These are phyloP conservation scores for Chrysomela aeneicollis DNA, from an alignment of 2,888 invertebrate genomes.

Conservation along the genomic window DNA sequence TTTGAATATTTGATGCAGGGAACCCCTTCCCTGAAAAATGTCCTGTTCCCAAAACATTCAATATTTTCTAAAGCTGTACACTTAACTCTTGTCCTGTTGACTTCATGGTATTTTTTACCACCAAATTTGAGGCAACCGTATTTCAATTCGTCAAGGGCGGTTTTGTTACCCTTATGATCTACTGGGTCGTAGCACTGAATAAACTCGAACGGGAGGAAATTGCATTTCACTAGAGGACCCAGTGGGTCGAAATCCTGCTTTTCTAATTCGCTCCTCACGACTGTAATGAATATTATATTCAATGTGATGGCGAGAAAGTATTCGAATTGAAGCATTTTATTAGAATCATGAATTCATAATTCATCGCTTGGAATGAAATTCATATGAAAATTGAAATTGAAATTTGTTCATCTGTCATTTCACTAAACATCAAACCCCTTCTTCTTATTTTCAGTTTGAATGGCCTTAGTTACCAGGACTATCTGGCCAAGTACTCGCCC, in stretches of 20 bases:
- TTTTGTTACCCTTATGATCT: constrained; percentile 91
- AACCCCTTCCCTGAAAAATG: constrained; percentile 84
- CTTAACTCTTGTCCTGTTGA: constrained; percentile 84
- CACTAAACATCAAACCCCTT: too few species aligned
- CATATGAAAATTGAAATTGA: too few species aligned
- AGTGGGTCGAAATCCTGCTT: constrained; percentile 69
- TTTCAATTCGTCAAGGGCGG: constrained; percentile 79
- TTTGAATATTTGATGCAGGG: constrained; percentile 94
- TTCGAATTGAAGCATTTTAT: neutral
- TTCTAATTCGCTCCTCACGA: constrained; percentile 17
- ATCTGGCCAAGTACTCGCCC: too few species aligned
- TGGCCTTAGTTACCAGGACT: too few species aligned
- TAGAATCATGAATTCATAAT: too few species aligned
- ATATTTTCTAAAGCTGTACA: constrained; percentile 87
- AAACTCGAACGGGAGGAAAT: constrained; percentile 83
- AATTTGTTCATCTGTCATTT: too few species aligned
- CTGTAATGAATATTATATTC: neutral
- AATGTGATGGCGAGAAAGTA: neutral
- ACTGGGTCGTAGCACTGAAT: constrained; percentile 88
- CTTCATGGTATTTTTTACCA: constrained; percentile 89
- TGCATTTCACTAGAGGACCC: constrained; percentile 76
- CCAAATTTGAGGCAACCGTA: constrained; percentile 94
- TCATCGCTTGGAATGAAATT: too few species aligned
- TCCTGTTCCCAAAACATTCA: constrained; percentile 86
- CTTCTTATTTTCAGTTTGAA: too few species aligned